Evolutionary conservation across 2,888 invertebrate genomes (phyloP).

Genomic region (Xylophagus ater): DNA sequence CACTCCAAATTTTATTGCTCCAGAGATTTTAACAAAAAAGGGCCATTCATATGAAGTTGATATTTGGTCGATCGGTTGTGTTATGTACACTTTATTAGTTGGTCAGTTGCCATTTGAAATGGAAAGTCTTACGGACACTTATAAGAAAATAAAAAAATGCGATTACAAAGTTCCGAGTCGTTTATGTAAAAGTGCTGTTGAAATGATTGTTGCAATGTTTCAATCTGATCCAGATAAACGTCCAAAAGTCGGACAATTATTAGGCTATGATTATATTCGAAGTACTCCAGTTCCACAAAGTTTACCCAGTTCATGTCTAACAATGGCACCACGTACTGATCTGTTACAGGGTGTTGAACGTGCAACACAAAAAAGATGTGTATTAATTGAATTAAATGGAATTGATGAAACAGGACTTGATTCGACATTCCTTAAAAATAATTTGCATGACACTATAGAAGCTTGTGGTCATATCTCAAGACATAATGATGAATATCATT

Average conservation of each 20-base stretch:
- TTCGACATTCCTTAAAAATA: constrained; percentile 37
- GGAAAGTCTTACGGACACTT: constrained; percentile 86
- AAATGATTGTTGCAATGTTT: constrained; percentile 73
- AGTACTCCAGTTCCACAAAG: constrained; percentile 67
- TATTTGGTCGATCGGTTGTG: constrained; percentile 98
- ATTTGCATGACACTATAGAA: constrained; percentile 39
- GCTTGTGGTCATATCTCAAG: constrained; percentile 36
- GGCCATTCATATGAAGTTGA: constrained; percentile 99
- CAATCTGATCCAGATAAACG: constrained; percentile 73
- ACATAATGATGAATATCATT: constrained; percentile 36
- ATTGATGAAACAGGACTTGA: constrained; percentile 36
- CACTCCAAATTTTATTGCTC: constrained; percentile 99
- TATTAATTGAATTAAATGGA: constrained; percentile 56
- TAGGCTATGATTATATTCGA: constrained; percentile 64
- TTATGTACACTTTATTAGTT: constrained; percentile 92
- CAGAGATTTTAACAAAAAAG: constrained; percentile 91
- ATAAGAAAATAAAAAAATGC: constrained; percentile 86
- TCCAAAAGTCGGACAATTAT: constrained; percentile 65
- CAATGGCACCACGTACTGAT: constrained; percentile 86
- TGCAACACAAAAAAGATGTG: too few species aligned
- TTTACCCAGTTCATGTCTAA: constrained; percentile 85
- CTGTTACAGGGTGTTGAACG: constrained; percentile 42
- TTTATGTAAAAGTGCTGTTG: constrained; percentile 53
- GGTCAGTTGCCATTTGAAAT: constrained; percentile 99
- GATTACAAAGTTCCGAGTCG: constrained; percentile 63